Conservation (phyloP, 2,888 invertebrate species). For the Athalia circularis region DNA sequence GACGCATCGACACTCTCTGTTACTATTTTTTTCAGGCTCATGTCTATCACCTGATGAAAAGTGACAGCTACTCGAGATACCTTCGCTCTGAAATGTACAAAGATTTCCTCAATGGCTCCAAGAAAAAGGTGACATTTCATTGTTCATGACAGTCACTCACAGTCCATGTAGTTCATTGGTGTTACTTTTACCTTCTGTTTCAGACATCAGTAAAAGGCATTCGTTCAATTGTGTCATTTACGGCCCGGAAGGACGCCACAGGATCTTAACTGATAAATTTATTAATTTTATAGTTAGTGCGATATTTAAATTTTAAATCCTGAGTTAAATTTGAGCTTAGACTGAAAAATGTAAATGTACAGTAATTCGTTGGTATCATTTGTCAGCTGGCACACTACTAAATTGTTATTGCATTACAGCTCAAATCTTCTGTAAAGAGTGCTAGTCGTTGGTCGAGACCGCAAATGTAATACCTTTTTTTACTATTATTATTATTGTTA, state of each 20-base stretch:
- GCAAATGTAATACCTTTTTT: background rate
- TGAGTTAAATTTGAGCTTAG: conserved; percentile 34
- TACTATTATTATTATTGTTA: background rate
- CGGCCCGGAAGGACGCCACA: conserved; percentile 81
- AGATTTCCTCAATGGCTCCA: conserved; percentile 95
- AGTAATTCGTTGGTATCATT: conserved; percentile 24
- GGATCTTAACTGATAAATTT: conserved; percentile 64
- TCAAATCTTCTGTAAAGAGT: background rate
- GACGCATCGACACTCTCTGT: too few species aligned
- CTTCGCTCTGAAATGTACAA: conserved; percentile 99
- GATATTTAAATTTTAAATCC: conserved; percentile 11
- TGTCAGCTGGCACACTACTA: background rate
- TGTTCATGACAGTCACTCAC: conserved; percentile 28
- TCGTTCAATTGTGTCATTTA: conserved; percentile 89
- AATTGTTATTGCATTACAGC: conserved; percentile 13
- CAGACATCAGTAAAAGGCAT: conserved; percentile 92
- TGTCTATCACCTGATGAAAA: conserved; percentile 99
- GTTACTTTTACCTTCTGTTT: conserved; percentile 69
- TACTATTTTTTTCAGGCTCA: conserved; percentile 84
- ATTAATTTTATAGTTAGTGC: conserved; percentile 29
- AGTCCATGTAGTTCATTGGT: conserved; percentile 44
- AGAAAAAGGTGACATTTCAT: conserved; percentile 89
- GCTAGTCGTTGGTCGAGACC: conserved; percentile 1
- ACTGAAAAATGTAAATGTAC: conserved; percentile 22
- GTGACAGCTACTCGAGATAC: conserved; percentile 98